Percentiles rank a stretch among this genome's conserved stretches.
phyloP scores from a whole-genome alignment of 2,888 invertebrate genomes.

The Panzeria rudis region DNA sequence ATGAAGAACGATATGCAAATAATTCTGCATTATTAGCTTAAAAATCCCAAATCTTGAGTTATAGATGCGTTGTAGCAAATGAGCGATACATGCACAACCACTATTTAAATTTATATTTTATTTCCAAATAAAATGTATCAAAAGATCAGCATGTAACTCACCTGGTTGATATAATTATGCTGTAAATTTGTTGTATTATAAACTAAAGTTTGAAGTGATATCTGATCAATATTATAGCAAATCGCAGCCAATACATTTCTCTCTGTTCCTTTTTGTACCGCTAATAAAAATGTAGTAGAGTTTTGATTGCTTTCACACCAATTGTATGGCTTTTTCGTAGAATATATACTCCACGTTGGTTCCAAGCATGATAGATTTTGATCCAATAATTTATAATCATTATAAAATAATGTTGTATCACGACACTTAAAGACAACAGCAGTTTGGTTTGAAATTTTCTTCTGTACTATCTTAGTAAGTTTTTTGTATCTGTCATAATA shows the following conservation, averaged over 20 bases:
- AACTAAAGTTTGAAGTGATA: slow-evolving; percentile 25
- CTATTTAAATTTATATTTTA: no score
- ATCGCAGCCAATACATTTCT: slow-evolving; percentile 22
- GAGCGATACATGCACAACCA: no score
- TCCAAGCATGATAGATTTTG: slow-evolving; percentile 2
- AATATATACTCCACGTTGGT: background rate
- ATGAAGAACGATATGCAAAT: no score
- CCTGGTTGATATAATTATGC: background rate
- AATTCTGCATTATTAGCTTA: no score
- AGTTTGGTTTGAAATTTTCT: background rate
- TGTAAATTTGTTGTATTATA: slow-evolving; percentile 23
- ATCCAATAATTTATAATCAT: background rate
- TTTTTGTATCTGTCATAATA: background rate
- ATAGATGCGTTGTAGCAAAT: no score
- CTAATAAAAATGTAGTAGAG: slow-evolving; percentile 38
- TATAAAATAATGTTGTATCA: background rate
- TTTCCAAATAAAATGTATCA: no score
- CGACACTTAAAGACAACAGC: background rate
- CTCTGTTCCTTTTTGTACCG: background rate
- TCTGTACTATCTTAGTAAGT: background rate
- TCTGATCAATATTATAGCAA: slow-evolving; percentile 25
- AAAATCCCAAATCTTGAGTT: no score
- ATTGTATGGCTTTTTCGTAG: background rate
- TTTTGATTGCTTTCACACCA: slow-evolving; percentile 36
- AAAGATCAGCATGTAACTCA: background rate